Base-by-base conservation (phyloP, 2,888 invertebrate species). In the Hipparchia sbordonii region DNA sequence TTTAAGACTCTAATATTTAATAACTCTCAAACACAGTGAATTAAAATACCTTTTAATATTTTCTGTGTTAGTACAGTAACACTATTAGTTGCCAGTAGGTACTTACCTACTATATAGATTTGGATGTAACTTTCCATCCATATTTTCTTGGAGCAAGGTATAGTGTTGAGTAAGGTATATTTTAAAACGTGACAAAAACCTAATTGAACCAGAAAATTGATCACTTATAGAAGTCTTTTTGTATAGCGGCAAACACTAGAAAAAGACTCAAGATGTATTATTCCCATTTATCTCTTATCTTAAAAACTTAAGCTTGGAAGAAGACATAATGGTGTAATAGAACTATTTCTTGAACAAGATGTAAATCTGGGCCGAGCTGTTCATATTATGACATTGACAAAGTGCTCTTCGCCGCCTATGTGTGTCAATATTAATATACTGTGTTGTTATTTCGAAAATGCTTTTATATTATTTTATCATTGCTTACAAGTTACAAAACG, bases 341-440 rank as follows among this genome's bases (percentile, higher is more conserved):
- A 72, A 76, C 67, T 74, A 75, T 75, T 75, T 74, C 73, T 77
- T 67, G 70, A 68, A 75, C 73, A 72, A 75, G 78, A 77, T 79
- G 76, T 78, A 72, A 76, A 77, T 77, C 75, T 71, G 73, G 72
- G 67, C 63, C 74, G 72, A 68, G 70, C 67, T 75, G 71, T 71
- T 69, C 78, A 74, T 70, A 67, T 71, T 71, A 68, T 73, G 77
- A 77, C 75, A 76, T 74, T 77, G 75, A 78, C 73, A 73, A 69
- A 78, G 77, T 72, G 70, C 75, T 75, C 73, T 74, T 72, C 71
- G 72, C 65, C 74, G 75, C 61, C 8, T 73, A 75, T 74, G 77
- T 74, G 59, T 74, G 75, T 77, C 74, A 72, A 75, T 75, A 77
- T 74, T 74, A 75, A 77, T 77, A 73, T 74, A 77, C 75, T 75